These are phyloP conservation scores for Oikopleura vanhoeffeni DNA, from an alignment of 23 tunicate species.

Conservation along the genomic window DNA sequence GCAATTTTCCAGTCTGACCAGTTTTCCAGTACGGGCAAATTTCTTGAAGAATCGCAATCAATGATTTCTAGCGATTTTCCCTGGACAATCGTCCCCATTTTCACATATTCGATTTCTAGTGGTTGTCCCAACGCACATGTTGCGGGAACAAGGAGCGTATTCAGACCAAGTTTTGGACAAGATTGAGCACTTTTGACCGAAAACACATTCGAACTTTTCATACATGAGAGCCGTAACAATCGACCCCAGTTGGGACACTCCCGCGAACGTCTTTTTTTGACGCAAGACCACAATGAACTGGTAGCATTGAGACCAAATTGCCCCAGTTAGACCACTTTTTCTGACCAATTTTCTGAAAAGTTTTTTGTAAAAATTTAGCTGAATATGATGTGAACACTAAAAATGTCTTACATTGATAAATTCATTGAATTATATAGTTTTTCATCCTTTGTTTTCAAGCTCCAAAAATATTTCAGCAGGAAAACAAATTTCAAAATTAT, in stretches of 20 bases:
- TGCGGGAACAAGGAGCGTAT: slow-evolving; percentile 18
- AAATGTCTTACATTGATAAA: too few relatives aligned
- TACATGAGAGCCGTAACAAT: neutral
- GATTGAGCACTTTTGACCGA: slow-evolving; percentile 14
- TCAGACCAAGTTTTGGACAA: slow-evolving; percentile 20
- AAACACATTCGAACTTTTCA: neutral
- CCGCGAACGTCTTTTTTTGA: neutral
- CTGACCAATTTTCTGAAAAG: too few relatives aligned
- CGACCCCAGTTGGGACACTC: neutral
- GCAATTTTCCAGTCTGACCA: slow-evolving; percentile 28
- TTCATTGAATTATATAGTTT: too few relatives aligned
- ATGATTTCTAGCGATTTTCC: neutral
- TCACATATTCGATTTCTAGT: too few relatives aligned
- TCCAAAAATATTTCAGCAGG: too few relatives aligned
- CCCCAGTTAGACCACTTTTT: slow-evolving; percentile 15
- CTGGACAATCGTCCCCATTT: neutral
- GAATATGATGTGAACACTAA: too few relatives aligned
- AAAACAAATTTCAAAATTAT: too few relatives aligned
- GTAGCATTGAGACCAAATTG: neutral
- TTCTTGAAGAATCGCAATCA: neutral
- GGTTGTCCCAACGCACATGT: slow-evolving; percentile 26
- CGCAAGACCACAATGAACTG: slow-evolving; percentile 14
- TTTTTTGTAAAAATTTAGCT: too few relatives aligned
- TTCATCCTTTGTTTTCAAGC: too few relatives aligned
- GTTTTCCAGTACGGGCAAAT: slow-evolving; percentile 16